A percentile compares a stretch with the other conserved stretches of the same genome.
These are phyloP conservation scores for Colaptes auratus DNA, from an alignment of 2,113 vertebrate genomes.

Conservation along the genomic window DNA sequence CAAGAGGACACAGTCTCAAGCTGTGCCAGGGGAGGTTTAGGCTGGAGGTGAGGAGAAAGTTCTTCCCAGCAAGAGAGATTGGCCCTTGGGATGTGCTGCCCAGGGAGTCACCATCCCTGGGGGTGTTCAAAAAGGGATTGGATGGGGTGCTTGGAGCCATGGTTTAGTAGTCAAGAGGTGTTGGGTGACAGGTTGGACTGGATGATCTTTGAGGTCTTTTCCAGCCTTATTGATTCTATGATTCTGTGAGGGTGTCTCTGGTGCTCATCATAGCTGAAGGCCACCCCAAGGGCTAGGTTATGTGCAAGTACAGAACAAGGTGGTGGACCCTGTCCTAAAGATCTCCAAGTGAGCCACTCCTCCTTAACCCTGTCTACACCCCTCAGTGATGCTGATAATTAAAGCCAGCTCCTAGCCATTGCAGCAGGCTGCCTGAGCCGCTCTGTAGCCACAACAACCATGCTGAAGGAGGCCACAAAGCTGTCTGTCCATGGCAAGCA, in stretches of 20 bases:
- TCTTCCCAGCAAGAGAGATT: no score
- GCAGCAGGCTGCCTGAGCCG: background rate
- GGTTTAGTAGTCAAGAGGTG: no score
- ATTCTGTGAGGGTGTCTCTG: background rate
- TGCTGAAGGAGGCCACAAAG: background rate
- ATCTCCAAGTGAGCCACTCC: background rate
- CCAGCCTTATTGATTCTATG: no score
- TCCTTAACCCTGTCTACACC: background rate
- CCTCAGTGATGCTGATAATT: background rate
- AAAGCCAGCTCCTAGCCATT: background rate
- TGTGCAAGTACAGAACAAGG: background rate
- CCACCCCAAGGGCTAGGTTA: background rate
- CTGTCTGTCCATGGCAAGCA: fast-evolving
- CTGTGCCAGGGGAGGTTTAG: no score
- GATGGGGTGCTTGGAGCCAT: no score
- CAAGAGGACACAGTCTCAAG: no score
- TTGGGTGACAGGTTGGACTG: no score
- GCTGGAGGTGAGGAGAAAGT: no score
- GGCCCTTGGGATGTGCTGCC: no score
- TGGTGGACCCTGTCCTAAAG: background rate
- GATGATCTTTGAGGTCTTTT: no score
- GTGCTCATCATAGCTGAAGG: background rate
- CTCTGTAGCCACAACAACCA: background rate
- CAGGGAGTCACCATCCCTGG: no score
- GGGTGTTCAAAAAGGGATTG: no score